Evolutionary conservation across 2,888 invertebrate species (phyloP).

Genomic region (Erpobdella octoculata): DNA sequence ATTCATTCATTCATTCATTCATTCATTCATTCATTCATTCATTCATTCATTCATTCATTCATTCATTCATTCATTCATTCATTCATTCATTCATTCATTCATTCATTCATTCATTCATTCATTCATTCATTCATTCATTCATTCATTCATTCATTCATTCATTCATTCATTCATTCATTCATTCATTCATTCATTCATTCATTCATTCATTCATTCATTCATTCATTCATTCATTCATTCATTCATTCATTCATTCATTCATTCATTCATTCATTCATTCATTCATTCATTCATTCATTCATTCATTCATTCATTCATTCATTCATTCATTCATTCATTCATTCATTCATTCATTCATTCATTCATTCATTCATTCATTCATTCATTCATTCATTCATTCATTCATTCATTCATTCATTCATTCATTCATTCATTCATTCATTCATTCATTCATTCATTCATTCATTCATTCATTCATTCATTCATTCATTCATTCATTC

Average conservation of each 20-base stretch:
- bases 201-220: background rate
- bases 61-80: too few relatives aligned
- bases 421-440: background rate
- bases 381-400: slow-evolving; percentile 1
- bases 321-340: background rate
- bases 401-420: slow-evolving; percentile 1
- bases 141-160: too few relatives aligned
- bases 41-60: too few relatives aligned
- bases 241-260: background rate
- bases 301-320: background rate
- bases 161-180: too few relatives aligned
- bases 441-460: slow-evolving; percentile 1
- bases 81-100: too few relatives aligned
- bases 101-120: too few relatives aligned
- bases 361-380: background rate
- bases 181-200: background rate
- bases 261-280: background rate
- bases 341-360: background rate
- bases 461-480: background rate
- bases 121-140: too few relatives aligned
- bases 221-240: background rate
- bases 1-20: too few relatives aligned
- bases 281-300: background rate
- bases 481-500: background rate
- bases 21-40: too few relatives aligned